These are phyloP conservation scores for Athrips mouffetella DNA, from an alignment of 2,888 invertebrate genomes.

Conservation along the genomic window DNA sequence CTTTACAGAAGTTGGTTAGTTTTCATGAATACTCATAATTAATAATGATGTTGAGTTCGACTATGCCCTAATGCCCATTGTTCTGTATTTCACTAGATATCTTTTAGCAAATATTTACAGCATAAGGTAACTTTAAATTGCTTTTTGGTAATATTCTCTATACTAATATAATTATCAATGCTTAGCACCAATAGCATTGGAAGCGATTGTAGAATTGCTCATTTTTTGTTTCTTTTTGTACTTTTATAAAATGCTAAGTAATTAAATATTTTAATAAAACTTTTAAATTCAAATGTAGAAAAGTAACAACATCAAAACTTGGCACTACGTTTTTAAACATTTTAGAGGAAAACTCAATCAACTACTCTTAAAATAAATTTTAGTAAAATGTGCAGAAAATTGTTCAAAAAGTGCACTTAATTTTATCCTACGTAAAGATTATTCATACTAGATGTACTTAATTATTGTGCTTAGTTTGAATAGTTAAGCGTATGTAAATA, in stretches of 20 bases:
- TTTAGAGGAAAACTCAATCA: not conserved
- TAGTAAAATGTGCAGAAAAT: not conserved
- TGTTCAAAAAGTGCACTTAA: not conserved
- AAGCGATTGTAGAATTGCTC: conserved; percentile 25
- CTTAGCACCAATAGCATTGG: conserved; percentile 54
- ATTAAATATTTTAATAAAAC: not conserved
- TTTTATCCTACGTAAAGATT: too few species aligned
- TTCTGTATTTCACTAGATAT: too few species aligned
- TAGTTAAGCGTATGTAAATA: too few species aligned
- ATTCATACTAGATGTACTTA: too few species aligned
- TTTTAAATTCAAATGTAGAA: not conserved
- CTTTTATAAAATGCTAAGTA: conserved; percentile 30
- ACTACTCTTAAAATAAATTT: not conserved
- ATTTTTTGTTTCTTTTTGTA: conserved; percentile 30
- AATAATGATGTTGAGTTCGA: too few species aligned
- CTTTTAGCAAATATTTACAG: conserved; percentile 11
- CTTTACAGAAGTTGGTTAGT: too few species aligned
- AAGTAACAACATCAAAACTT: conserved; percentile 24
- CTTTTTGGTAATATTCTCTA: conserved; percentile 40
- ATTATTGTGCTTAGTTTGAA: not conserved
- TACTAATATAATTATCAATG: conserved; percentile 29
- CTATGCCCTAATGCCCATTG: too few species aligned
- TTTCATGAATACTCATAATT: too few species aligned
- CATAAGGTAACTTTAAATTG: conserved; percentile 25
- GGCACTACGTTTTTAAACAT: conserved; percentile 31